Evolutionary conservation across 1,140 invertebrate genomes (phyloP), one percentile per base, ranked within the genome.

Genomic region (Formica exsecta): DNA sequence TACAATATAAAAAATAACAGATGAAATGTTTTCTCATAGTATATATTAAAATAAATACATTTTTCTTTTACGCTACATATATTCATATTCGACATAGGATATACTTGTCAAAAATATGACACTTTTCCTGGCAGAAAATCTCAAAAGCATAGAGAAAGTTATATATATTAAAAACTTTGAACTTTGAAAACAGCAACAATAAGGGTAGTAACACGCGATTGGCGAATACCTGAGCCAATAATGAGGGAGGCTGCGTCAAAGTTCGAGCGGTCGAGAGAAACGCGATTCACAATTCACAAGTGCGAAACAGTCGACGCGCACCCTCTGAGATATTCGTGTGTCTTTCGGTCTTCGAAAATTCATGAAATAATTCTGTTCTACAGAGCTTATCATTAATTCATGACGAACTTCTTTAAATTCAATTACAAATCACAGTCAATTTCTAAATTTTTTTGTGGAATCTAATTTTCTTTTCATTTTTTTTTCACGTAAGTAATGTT

Each of bases 251-350:
- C 51, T 81, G 79, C 79, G 79, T 66, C 16, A 8, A n/a, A 1
- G 19, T 59, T 68, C 36, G 48, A 70, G 16, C 32, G 5, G 7
- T 9, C 32, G 87, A 59, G 9, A 51, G 41, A 44, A 44, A 8
- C 36, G 44, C 38, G 57, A 61, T n/a, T 9, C 7, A 70, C 22
- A 41, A 51, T 73, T 32, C 86, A 57, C 64, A 57, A 76, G 6
- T 68, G 29, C 41, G 54, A 68, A 68, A 64, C 90, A 91, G 90
- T 91, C 68, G 57, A 44, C 84, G 84, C 90, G 90, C 74, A 76
- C 66, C 77, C 80, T 48, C 51, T 54, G 61, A 81, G 64, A 79
- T 75, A 87, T 66, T 85, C 76, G 75, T 68, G 36, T 75, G n/a
- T 85, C 22, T 51, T 62, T 8, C 1, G 9, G 22, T 16, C 25